Percentiles rank a stretch among this genome's conserved stretches.
Conservation (phyloP, 2,113 vertebrate species). For the Geococcyx californianus region DNA sequence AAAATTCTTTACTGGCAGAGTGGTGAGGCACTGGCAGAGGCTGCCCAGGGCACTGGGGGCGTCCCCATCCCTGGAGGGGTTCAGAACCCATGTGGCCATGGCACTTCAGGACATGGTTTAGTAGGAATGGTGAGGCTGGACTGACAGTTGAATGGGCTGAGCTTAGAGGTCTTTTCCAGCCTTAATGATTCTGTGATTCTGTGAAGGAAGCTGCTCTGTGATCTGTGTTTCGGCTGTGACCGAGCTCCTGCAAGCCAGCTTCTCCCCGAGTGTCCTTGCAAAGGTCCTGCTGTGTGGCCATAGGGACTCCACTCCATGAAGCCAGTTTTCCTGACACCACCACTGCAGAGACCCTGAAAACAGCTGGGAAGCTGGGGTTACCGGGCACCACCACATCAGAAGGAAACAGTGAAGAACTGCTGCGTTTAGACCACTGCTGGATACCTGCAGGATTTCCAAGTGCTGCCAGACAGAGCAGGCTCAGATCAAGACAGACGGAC, state of each 20-base stretch:
- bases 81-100: no score
- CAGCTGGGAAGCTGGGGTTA: background rate
- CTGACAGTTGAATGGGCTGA: no score
- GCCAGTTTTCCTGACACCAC: background rate
- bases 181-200: no score
- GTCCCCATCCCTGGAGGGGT: no score
- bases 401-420: background rate
- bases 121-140: no score
- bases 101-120: no score
- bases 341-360: background rate
- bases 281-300: background rate
- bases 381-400: accelerated
- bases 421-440: accelerated
- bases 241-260: background rate
- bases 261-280: background rate
- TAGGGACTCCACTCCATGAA: background rate
- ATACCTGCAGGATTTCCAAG: background rate
- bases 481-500: background rate
- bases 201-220: background rate
- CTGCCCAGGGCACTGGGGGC: no score
- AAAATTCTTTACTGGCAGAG: no score
- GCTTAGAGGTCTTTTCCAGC: no score
- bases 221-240: background rate
- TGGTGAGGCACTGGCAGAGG: no score
- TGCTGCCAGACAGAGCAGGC: background rate